These are phyloP conservation scores for Eumerus sabulonum DNA, from an alignment of 2,888 invertebrate species.

Conservation along the genomic window DNA sequence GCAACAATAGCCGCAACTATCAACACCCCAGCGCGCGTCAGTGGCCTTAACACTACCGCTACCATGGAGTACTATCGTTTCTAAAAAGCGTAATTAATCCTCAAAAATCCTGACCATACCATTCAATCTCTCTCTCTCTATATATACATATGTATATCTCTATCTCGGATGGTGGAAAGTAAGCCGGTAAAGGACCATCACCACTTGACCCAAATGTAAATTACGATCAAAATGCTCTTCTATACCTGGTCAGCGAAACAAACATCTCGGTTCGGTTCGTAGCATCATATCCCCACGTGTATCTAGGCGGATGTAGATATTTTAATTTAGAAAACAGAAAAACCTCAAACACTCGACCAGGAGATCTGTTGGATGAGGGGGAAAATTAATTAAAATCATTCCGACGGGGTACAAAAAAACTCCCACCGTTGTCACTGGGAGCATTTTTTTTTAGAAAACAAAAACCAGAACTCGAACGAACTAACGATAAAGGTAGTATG, in stretches of 20 bases:
- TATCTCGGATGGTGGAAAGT: slow-evolving; percentile 44
- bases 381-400: slow-evolving; percentile 64
- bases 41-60: too few species aligned
- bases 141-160: slow-evolving; percentile 22
- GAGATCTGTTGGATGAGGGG: slow-evolving; percentile 57
- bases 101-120: slow-evolving; percentile 8
- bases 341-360: slow-evolving; percentile 57
- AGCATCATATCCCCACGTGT: too few species aligned
- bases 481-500: slow-evolving; percentile 21
- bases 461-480: slow-evolving; percentile 7
- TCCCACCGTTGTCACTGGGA: slow-evolving; percentile 8
- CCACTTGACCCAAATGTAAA: slow-evolving; percentile 64
- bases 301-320: too few species aligned
- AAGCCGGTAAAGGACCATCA: slow-evolving; percentile 9
- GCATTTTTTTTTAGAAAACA: not conserved
- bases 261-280: too few species aligned
- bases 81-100: slow-evolving; percentile 54
- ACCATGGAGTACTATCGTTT: too few species aligned
- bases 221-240: slow-evolving; percentile 8
- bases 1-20: slow-evolving; percentile 41
- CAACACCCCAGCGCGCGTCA: slow-evolving; percentile 16
- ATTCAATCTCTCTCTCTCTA: too few species aligned
- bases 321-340: slow-evolving; percentile 58
- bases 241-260: slow-evolving; percentile 10
- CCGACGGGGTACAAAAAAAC: slow-evolving; percentile 28